phyloP scores from a whole-genome alignment of 2,113 vertebrate species.

The Merops nubicus region DNA sequence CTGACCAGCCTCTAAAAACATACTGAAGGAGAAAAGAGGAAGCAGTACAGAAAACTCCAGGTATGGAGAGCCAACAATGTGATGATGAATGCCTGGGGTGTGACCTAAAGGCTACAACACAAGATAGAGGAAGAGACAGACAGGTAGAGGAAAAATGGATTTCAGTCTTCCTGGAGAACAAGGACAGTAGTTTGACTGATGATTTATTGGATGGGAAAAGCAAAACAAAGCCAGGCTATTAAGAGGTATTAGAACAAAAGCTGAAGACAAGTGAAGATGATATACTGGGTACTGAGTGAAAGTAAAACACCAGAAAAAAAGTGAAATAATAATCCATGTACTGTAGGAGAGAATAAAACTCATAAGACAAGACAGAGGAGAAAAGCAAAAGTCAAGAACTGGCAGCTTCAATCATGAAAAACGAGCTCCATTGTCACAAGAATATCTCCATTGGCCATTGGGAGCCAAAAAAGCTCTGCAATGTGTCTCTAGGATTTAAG shows the following conservation, averaged over 20 bases:
- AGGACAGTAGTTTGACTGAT: background rate
- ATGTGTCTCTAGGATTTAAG: background rate
- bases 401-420: background rate
- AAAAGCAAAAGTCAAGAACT: background rate
- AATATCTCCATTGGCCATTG: background rate
- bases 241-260: background rate
- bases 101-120: background rate
- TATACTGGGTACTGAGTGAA: background rate
- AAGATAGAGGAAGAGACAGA: background rate
- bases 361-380: background rate
- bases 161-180: background rate
- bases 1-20: background rate
- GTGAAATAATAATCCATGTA: background rate
- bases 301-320: background rate
- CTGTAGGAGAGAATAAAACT: background rate
- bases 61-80: background rate
- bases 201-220: background rate
- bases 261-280: background rate
- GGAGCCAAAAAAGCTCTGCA: background rate
- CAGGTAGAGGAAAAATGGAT: background rate
- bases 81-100: background rate
- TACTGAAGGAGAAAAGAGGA: background rate
- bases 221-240: background rate
- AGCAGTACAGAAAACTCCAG: background rate
- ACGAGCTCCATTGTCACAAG: background rate